phyloP scores from a whole-genome alignment of 2,888 invertebrate genomes.

The Erynnis tages region DNA sequence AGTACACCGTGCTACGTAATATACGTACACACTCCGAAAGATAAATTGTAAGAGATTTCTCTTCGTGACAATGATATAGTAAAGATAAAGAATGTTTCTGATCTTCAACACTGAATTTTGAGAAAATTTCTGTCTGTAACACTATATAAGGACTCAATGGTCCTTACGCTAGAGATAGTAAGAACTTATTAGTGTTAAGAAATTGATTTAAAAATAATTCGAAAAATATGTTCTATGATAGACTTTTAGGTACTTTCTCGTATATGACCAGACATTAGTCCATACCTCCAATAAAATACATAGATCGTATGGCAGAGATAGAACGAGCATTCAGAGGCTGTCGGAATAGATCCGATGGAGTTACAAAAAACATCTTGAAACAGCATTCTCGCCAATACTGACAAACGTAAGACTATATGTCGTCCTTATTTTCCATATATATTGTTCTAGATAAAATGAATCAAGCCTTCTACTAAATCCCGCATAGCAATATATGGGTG shows the following conservation, averaged over 20 bases:
- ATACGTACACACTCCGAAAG: conserved; percentile 7
- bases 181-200: too few species aligned
- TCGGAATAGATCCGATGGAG: too few species aligned
- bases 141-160: too few species aligned
- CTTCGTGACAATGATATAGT: conserved; percentile 25
- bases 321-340: too few species aligned
- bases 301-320: too few species aligned
- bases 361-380: too few species aligned
- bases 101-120: neutral
- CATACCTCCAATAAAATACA: too few species aligned
- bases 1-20: conserved; percentile 15
- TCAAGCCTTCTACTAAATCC: conserved; percentile 12
- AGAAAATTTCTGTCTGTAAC: neutral
- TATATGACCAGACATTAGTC: too few species aligned
- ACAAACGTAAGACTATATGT: conserved; percentile 6
- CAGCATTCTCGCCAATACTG: too few species aligned
- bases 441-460: conserved; percentile 6
- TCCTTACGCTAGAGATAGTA: neutral
- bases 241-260: too few species aligned
- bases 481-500: conserved; percentile 31
- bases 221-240: too few species aligned
- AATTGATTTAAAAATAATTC: too few species aligned
- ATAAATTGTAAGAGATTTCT: conserved; percentile 25
- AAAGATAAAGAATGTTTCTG: conserved; percentile 17
- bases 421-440: neutral